Conservation (phyloP, 2,797 vertebrate species). For the Strix occidentalis region DNA sequence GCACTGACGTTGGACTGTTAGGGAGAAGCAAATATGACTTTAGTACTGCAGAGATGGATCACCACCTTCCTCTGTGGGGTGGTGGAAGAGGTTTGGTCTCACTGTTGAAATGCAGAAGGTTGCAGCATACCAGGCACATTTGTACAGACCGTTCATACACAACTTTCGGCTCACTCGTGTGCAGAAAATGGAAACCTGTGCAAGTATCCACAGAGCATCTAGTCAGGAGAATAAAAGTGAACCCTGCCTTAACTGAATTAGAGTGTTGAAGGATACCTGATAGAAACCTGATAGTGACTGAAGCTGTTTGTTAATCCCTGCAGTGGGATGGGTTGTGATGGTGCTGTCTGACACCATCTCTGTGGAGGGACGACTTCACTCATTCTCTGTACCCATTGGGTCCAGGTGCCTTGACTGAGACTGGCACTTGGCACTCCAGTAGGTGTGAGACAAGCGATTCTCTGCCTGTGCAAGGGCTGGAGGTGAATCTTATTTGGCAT, state of each 20-base stretch:
- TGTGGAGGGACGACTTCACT: not conserved
- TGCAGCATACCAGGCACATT: not conserved
- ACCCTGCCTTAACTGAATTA: not conserved
- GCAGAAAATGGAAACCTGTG: not conserved
- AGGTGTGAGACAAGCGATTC: not conserved
- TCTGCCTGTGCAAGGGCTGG: not conserved
- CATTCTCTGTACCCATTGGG: not conserved
- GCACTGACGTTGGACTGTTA: not conserved
- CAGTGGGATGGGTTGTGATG: not conserved
- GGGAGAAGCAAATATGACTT: not conserved
- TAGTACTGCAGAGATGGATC: not conserved
- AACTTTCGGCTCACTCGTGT: rapidly evolving
- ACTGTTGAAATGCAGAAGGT: not conserved
- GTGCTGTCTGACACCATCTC: not conserved
- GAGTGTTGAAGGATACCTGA: not conserved
- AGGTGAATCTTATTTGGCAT: not conserved
- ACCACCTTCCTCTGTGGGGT: not conserved
- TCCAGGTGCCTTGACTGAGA: not conserved
- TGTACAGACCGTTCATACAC: not conserved
- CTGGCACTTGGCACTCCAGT: not conserved
- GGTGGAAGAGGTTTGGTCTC: not conserved
- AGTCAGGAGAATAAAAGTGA: not conserved
- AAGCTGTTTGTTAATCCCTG: not conserved
- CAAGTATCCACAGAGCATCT: not conserved
- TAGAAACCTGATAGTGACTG: not conserved